Evolutionary conservation across 2,113 vertebrate genomes (phyloP).

Genomic region (Cynopterus brachyotis): DNA sequence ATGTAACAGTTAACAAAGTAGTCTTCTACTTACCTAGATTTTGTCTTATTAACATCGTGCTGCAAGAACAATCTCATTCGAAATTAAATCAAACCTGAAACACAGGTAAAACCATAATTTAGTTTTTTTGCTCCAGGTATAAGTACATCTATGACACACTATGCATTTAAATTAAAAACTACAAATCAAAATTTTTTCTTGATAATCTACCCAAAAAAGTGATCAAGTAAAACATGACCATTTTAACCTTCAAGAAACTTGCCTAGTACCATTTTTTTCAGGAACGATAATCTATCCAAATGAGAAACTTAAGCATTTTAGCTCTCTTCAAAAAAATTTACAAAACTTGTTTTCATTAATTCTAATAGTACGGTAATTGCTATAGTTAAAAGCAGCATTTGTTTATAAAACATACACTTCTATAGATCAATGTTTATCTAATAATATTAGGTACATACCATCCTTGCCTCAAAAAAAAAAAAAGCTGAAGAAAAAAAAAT

Average conservation of each 20-base stretch:
- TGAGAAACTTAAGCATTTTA: constrained; percentile 10
- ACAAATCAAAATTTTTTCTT: constrained; percentile 10
- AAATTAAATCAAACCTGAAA: constrained; percentile 82
- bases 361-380: constrained; percentile 1
- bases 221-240: constrained; percentile 20
- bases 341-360: background rate
- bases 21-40: constrained; percentile 80
- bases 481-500: background rate
- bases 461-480: background rate
- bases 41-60: constrained; percentile 80
- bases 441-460: background rate
- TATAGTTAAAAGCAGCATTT: constrained; percentile 29
- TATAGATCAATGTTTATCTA: background rate
- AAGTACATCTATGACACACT: constrained; percentile 9
- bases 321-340: background rate
- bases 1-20: constrained; percentile 49
- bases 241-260: background rate
- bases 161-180: constrained; percentile 43
- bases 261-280: background rate
- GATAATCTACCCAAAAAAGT: background rate
- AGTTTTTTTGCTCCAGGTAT: constrained; percentile 31
- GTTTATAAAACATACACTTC: constrained; percentile 5
- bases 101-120: constrained; percentile 58
- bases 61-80: constrained; percentile 78
- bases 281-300: background rate